Evolutionary conservation across 2,797 vertebrate genomes (phyloP).

Genomic region (Scolopax bukidnonensis): DNA sequence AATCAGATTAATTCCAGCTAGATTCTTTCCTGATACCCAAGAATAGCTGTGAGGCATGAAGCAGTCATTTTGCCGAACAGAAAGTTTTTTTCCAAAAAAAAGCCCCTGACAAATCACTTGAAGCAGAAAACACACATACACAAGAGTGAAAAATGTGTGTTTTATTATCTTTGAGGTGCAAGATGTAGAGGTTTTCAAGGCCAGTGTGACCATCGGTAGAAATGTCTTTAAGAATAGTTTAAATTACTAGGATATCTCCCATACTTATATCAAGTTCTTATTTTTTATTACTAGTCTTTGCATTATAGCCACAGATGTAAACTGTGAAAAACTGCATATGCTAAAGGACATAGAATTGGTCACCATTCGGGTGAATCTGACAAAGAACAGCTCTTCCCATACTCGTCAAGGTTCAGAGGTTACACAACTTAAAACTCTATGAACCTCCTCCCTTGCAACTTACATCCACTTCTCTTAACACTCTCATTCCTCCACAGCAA

Average conservation of each 20-base stretch:
- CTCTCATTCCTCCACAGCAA: neutral
- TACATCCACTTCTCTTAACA: neutral
- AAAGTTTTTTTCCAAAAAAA: conserved; percentile 44
- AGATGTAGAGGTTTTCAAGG: neutral
- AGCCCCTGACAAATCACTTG: conserved; percentile 33
- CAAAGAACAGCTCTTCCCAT: neutral
- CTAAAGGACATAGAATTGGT: neutral
- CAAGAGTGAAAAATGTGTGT: neutral
- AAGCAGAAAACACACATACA: conserved; percentile 27
- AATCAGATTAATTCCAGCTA: conserved; percentile 68
- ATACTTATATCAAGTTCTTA: neutral
- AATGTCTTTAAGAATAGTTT: neutral
- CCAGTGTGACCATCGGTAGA: neutral
- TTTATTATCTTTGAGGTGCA: neutral
- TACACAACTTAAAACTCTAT: neutral
- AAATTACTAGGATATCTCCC: neutral
- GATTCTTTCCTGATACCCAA: conserved; percentile 55
- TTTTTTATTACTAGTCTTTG: neutral
- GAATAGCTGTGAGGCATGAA: conserved; percentile 52
- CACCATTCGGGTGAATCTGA: neutral
- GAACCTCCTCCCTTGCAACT: neutral
- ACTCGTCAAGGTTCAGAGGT: neutral
- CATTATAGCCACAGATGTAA: neutral
- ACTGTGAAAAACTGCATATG: neutral
- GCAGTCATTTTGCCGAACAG: conserved; percentile 29